Percentiles rank a stretch among this genome's conserved stretches.
These are phyloP conservation scores for Drosophila albomicans DNA, from an alignment of 1,140 invertebrate genomes.

Conservation along the genomic window DNA sequence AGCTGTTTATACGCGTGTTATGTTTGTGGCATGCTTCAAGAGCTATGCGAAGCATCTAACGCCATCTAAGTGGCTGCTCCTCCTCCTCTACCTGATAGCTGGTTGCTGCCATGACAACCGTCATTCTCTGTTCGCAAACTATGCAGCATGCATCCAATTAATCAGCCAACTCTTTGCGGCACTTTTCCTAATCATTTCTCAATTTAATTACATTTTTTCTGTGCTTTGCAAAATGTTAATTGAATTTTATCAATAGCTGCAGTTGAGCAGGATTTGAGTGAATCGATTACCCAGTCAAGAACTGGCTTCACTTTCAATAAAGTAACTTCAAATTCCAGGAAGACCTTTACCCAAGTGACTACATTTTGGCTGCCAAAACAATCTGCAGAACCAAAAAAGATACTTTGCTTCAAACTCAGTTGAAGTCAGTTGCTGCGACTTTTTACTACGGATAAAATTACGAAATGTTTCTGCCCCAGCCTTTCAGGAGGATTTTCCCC, in stretches of 20 bases:
- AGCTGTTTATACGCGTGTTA: constrained; percentile 58
- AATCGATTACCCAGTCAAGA: neutral
- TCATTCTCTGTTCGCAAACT: neutral
- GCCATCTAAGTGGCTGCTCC: constrained; percentile 51
- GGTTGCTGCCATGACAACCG: neutral
- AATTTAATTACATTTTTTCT: constrained; percentile 24
- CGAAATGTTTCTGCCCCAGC: neutral
- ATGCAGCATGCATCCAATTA: constrained; percentile 34
- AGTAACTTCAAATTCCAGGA: neutral
- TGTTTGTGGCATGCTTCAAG: constrained; percentile 63
- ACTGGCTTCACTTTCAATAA: too few relatives aligned
- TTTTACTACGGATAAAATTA: neutral
- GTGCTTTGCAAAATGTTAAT: neutral
- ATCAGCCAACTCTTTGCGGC: constrained; percentile 14
- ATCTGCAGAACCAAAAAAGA: neutral
- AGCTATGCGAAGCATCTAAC: constrained; percentile 71
- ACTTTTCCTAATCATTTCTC: constrained; percentile 22
- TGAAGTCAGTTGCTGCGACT: neutral
- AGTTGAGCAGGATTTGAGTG: neutral
- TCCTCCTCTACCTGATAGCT: neutral
- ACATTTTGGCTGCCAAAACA: neutral
- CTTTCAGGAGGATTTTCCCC: constrained; percentile 7
- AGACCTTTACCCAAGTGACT: neutral
- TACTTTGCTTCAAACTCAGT: neutral
- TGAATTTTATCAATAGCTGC: constrained; percentile 3